Base-by-base conservation (phyloP, 2,797 vertebrate genomes). In the Chelidonichthys spinosus region DNA sequence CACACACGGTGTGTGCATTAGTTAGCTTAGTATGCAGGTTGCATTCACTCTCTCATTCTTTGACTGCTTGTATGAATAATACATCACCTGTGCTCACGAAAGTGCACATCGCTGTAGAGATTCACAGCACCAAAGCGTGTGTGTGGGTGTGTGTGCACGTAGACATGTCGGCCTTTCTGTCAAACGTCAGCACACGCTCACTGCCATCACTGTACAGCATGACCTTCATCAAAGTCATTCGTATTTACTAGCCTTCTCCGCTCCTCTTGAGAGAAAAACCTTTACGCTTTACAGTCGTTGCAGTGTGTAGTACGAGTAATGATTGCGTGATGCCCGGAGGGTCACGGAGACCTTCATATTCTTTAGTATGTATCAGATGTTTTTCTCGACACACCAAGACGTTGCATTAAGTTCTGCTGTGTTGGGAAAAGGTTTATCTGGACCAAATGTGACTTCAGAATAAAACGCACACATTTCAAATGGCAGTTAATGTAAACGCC, bases 1-100 rank as follows among this genome's bases (percentile, higher is more conserved):
- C 62, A 37, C 69, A 63, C 76, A 69, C 25, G 47, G 49, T 63
- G 17, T 56, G 62, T 43, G 59, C 47, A 62, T 73, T 76, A 58
- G 65, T 44, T 43, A 56, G 72, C 59, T 83, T 84, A 63, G 52
- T 73, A 77, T 82, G 70, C 70, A 64, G 64, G 64, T 58, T 75
- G 56, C 63, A 74, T 87, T 76, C 36, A 36, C 44, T 60, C 54
- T 47, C 42, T 80, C 66, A 67, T 71, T 85, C 36, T 61, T 56
- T 76, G 50, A 63, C 67, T 74, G 64, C 65, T 25, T 68, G 9
- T 59, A 84, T 91, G 78, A 92, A 92, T 91, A 85, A 90, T 89
- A 55, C 72, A 90, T 76, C 17, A 44, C 33, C 65, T 76, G 62
- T 53, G 56, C 64, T 75, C 64, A 66, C 78, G 80, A 76, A 55